Evolutionary conservation across 2,888 invertebrate genomes (phyloP), one percentile per base, ranked within the genome.

Genomic region (Trachelus tabidus): DNA sequence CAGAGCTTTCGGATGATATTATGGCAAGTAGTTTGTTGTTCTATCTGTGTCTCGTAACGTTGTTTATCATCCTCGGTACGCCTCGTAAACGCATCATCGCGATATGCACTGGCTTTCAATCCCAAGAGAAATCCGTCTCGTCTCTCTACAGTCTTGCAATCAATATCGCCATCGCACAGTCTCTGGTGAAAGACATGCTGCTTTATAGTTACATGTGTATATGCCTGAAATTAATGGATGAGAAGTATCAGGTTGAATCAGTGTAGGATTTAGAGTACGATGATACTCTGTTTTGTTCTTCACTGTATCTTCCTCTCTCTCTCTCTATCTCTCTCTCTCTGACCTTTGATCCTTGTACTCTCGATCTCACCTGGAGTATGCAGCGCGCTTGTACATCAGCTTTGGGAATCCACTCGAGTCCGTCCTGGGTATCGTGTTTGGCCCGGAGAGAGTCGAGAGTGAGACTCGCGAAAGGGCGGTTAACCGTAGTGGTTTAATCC

Each of bases 31-130:
- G 35, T 31, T 68, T 33, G 78, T 37, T 33, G 78, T 73, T 79
- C 78, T 79, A 76, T 81, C 81, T 80, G 81, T 76, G 78, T 68
- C 80, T 83, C 84, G 84, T 83, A 83, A 83, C 77, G 80, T 80
- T 75, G 75, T 82, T 84, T 84, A 85, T 85, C 83, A 81, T 77
- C 75, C 76, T 73, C 79, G 77, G 77, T 79, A 75, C 77, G 78
- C 79, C 79, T 82, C 79, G 83, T 79, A 78, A 83, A 81, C 37
- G 83, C 79, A 80, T 78, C 79, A 80, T 78, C 78, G 15, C 75
- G 37, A 71, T 71, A 71, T 71, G 31, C 56, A 23, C 56, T 56
- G 56, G 56, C 9, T 56, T 15, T 56, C 56, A 56, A 56, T 56
- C 56, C 23, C 56, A 56, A 56, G 23, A 9, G 56, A 56, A 56